Evolutionary conservation across 2,113 vertebrate genomes (phyloP), one percentile per base, ranked within the genome.

Genomic region (Clarias macrocephalus): DNA sequence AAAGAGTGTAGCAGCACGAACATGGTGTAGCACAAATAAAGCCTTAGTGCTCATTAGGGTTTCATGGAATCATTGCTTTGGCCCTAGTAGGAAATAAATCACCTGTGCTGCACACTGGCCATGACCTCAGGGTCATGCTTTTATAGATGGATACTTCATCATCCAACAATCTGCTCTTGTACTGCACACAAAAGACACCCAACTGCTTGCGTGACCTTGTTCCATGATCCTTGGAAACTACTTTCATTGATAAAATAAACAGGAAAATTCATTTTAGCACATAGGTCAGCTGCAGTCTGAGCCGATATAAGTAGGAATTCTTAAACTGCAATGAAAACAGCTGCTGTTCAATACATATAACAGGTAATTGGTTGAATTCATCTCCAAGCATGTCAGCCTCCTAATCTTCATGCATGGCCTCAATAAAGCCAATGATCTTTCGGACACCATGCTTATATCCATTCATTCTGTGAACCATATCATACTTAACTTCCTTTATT

Each of bases 71-170:
- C 88, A 84, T 83, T 86, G 84, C 82, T 90, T 86, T 81, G 30
- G 48, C 54, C 84, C 76, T 76, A 70, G 90, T 80, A 42, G 70
- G 87, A 88, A 92, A 95, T 94, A 92, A 94, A 93, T 94, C 91
- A 92, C 89, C 48, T 89, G 87, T 81, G 19, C 76, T 76, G 81
- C 91, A 91, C 65, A 48, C 75, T 15, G 89, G 91, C 94, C 95
- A 93, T 95, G 94, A 95, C 94, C 94, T 85, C 75, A 1, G 83
- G 94, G 93, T 94, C 93, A 91, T 42, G 65, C 85, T 91, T 92
- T 94, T 89, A 93, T 91, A 83, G 92, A 90, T 81, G 90, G 92
- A 90, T 92, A 94, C 95, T 95, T 94, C 93, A 95, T 95, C 93
- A 94, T 86, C 42, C 81, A 91, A 90, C 94, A 94, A 94, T 95